phyloP scores from a whole-genome alignment of 1,140 invertebrate species.

The Rhopalosiphum padi region DNA sequence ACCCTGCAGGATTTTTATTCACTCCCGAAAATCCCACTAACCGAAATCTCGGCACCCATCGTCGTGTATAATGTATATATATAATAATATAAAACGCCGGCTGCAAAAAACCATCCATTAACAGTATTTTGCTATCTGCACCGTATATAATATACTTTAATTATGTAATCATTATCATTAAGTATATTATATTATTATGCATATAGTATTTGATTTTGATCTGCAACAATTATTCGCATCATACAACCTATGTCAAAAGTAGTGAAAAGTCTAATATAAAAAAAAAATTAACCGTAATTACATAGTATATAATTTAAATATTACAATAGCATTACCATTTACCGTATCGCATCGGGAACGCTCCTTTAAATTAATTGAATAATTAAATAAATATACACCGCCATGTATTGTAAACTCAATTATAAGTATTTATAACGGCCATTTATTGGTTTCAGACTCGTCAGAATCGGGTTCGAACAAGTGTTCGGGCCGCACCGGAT shows the following conservation, averaged over 20 bases:
- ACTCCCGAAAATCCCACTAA: conserved; percentile 20
- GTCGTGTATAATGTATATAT: background rate
- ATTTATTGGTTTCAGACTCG: conserved; percentile 73
- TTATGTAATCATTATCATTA: background rate
- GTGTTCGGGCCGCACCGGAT: conserved; percentile 68
- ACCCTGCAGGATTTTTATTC: conserved; percentile 37
- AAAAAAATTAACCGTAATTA: background rate
- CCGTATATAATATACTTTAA: background rate
- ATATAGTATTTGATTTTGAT: background rate
- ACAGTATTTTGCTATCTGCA: background rate
- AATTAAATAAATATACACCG: background rate
- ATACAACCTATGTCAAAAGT: background rate
- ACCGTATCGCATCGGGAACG: no score
- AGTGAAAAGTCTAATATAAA: background rate
- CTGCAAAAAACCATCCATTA: background rate
- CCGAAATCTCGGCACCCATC: background rate
- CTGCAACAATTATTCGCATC: background rate
- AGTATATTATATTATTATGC: background rate
- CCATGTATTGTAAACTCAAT: background rate
- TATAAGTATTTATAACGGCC: background rate
- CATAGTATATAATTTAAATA: background rate
- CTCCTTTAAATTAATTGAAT: background rate
- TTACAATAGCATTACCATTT: background rate
- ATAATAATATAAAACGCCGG: background rate
- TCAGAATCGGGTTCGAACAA: conserved; percentile 85